Evolutionary conservation across 2,888 invertebrate species (phyloP).

Genomic region (Rhagonycha fulva): DNA sequence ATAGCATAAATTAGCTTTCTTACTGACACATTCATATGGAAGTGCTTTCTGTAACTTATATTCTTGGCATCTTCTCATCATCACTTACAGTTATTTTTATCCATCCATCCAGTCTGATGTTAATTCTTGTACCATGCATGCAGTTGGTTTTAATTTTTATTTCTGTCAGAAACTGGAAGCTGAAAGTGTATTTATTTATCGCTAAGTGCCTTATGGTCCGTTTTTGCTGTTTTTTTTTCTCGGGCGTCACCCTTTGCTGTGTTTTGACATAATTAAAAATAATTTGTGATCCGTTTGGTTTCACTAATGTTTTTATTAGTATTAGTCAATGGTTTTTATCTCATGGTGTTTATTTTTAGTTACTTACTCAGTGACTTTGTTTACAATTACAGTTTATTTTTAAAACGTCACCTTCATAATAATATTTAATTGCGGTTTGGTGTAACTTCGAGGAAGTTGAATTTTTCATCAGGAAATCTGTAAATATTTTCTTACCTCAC

Average conservation of each 20-base stretch:
- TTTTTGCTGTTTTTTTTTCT: not conserved
- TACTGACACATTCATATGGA: conserved; percentile 20
- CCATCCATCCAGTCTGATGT: not conserved
- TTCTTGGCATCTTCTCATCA: conserved; percentile 21
- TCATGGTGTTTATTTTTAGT: not conserved
- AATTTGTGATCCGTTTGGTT: not conserved
- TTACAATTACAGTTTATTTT: not conserved
- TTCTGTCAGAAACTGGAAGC: not conserved
- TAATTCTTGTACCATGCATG: not conserved
- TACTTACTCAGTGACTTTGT: not conserved
- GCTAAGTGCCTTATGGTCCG: not conserved
- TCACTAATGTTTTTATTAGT: not conserved
- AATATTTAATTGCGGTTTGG: not conserved
- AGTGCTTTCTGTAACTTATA: conserved; percentile 18
- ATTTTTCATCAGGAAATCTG: not conserved
- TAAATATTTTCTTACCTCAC: no score
- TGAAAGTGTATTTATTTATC: not conserved
- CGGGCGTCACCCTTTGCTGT: not conserved
- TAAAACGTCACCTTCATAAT: not conserved
- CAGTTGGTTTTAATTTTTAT: not conserved
- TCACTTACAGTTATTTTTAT: conserved; percentile 16
- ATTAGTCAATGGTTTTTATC: not conserved
- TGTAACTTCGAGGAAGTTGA: no score
- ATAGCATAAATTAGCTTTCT: not conserved
- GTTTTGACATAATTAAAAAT: not conserved